Conservation (phyloP, 2,797 vertebrate species). For the Carduelis carduelis region DNA sequence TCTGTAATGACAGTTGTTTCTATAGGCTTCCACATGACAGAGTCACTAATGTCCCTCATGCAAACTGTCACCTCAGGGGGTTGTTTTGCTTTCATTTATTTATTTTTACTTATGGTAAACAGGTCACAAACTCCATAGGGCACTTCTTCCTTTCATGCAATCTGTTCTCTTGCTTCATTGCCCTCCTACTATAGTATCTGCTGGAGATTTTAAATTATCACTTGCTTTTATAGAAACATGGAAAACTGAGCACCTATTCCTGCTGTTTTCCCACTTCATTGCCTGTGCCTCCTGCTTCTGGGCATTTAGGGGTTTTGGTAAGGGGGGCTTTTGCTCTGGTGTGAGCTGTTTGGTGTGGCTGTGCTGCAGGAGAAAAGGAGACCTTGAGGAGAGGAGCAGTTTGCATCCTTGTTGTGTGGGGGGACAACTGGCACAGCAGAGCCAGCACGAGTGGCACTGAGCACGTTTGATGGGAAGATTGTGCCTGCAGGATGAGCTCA, state of each 20-base stretch:
- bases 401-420: background rate
- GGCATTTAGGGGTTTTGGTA: background rate
- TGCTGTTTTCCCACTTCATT: background rate
- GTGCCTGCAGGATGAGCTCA: background rate
- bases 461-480: background rate
- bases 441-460: background rate
- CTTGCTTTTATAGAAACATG: background rate
- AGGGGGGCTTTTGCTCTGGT: background rate
- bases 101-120: background rate
- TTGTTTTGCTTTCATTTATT: background rate
- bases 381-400: background rate
- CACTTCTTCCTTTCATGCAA: background rate
- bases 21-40: background rate
- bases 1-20: background rate
- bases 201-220: background rate
- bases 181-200: background rate
- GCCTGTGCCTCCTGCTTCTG: background rate
- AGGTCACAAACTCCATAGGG: background rate
- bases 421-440: background rate
- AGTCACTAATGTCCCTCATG: background rate
- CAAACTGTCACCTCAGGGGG: background rate
- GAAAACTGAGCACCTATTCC: background rate
- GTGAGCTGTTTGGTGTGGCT: background rate
- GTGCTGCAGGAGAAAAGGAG: background rate
- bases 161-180: background rate